Conservation (phyloP, 92 coral and sea anemone genomes). For the Zoanthus gigantus region DNA sequence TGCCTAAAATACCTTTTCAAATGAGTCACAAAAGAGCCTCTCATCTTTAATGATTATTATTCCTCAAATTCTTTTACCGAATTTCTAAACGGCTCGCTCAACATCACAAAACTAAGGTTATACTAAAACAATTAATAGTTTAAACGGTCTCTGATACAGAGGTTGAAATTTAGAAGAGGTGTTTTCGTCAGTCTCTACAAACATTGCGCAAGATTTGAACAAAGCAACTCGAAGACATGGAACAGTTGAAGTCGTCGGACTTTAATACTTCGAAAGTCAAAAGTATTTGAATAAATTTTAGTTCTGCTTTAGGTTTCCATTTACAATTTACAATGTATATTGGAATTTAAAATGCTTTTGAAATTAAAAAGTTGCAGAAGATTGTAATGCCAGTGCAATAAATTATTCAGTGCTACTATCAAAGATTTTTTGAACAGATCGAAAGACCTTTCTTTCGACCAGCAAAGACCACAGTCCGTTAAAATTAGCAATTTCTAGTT, state of each 20-base stretch:
- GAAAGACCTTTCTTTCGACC: constrained; percentile 36
- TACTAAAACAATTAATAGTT: neutral
- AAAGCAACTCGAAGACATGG: neutral
- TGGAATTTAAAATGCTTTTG: neutral
- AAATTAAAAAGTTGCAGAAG: neutral
- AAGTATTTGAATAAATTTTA: neutral
- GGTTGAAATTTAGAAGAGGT: neutral
- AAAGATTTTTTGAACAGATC: constrained; percentile 38
- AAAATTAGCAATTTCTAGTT: neutral
- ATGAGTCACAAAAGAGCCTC: constrained; percentile 63
- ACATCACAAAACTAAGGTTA: neutral
- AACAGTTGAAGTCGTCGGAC: neutral
- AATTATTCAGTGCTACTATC: constrained; percentile 40
- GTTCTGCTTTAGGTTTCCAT: neutral
- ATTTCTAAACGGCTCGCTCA: constrained; percentile 1
- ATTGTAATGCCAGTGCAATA: neutral
- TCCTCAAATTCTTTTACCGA: constrained; percentile 26
- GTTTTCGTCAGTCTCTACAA: neutral
- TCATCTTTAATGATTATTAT: constrained; percentile 24
- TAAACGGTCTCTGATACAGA: neutral
- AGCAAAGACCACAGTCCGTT: neutral
- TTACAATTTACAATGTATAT: neutral
- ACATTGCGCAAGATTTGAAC: constrained; percentile 37
- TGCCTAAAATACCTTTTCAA: constrained; percentile 68
- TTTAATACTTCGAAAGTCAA: neutral